phyloP scores from a whole-genome alignment of 2,797 vertebrate species.

The Eidolon dupreanum region DNA sequence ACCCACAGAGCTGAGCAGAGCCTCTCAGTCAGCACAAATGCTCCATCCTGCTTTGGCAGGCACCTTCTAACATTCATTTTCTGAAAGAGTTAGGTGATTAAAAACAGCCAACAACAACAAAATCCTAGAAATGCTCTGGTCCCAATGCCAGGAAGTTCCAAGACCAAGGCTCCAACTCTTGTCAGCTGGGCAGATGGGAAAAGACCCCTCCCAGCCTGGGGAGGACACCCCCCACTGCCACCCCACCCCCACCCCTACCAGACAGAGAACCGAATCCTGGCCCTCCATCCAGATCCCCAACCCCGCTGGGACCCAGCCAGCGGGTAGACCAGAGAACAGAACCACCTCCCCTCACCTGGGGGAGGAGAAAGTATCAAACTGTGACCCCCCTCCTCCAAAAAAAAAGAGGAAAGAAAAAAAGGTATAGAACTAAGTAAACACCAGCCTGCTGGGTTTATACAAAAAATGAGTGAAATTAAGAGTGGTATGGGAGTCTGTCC shows the following conservation, averaged over 20 bases:
- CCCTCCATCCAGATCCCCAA: background rate
- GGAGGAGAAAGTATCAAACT: constrained; percentile 50
- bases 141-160: constrained; percentile 56
- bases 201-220: constrained; percentile 60
- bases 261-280: background rate
- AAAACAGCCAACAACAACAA: constrained; percentile 15
- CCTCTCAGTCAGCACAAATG: background rate
- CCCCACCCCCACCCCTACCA: background rate
- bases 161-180: background rate
- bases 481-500: constrained; percentile 56
- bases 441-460: constrained; percentile 87
- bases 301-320: constrained; percentile 55
- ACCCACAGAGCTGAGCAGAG: constrained; percentile 53
- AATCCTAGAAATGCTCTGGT: constrained; percentile 36
- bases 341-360: constrained; percentile 68
- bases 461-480: constrained; percentile 60
- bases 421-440: constrained; percentile 58
- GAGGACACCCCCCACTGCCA: background rate
- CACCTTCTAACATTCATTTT: constrained; percentile 57
- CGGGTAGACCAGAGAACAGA: constrained; percentile 48
- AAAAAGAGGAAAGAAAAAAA: background rate
- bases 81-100: constrained; percentile 59
- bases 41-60: constrained; percentile 50
- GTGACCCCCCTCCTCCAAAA: background rate
- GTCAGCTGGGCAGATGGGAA: background rate